Base-by-base conservation (phyloP, 2,888 invertebrate genomes). In the Julus scanicus region DNA sequence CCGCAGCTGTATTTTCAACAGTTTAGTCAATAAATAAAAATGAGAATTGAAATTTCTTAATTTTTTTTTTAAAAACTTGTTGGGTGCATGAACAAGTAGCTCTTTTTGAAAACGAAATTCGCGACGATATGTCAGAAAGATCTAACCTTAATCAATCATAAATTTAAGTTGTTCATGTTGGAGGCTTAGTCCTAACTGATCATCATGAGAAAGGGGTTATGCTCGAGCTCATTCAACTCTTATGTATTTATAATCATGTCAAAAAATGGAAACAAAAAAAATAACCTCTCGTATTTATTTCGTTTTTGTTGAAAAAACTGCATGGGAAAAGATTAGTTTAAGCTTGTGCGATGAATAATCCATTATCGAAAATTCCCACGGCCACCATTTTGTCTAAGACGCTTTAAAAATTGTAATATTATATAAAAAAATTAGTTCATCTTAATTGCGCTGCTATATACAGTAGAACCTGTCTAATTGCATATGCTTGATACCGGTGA, bases 91-190 rank as follows among this genome's bases (percentile, higher is more conserved):
- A 17, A 57, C 57, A 57, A 57, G 57, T 57, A 57, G 57, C 57
- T n/a, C 4, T 5, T 57, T 17, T 57, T 57, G 17, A 57, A 57
- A 57, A 15, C 15, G 57, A 57, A 57, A 17, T 57, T 57, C 57
- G 57, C 57, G 57, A 57, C 57, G 57, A 57, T 57, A 57, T 57
- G 57, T 57, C 57, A 57, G 57, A 57, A 57, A 57, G 57, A 57
- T 57, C 57, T 57, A 57, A 57, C 17, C n/a, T 57, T 57, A 57
- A 57, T 57, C 57, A 57, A 57, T 57, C 57, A 57, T 57, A 57
- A 57, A 57, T 57, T 17, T 57, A 57, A 57, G 17, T 17, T 17
- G 57, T 57, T 57, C 57, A 57, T 57, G 53, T 53, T 53, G 9
- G 53, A 57, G 57, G 57, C 57, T 57, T 57, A 57, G 57, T 17